These are phyloP conservation scores for Brotula barbata DNA, from an alignment of 2,797 vertebrate genomes.

Conservation along the genomic window DNA sequence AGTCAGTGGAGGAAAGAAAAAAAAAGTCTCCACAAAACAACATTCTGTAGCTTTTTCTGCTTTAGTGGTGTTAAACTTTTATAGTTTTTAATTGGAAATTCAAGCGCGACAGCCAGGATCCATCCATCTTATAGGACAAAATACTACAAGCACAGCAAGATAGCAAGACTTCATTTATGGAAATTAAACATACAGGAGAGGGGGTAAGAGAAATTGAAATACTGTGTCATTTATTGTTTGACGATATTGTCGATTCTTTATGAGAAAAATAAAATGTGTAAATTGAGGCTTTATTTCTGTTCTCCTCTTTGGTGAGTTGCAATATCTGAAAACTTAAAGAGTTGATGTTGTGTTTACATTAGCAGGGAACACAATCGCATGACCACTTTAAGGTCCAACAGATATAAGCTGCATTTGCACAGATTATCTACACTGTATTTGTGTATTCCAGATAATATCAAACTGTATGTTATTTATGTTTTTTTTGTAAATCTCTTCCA, in stretches of 20 bases:
- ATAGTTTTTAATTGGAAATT: not conserved
- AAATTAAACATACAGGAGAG: too few relatives aligned
- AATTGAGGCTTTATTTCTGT: not conserved
- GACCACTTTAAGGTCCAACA: not conserved
- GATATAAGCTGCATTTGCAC: too few relatives aligned
- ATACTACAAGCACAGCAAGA: not conserved
- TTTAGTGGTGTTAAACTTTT: not conserved
- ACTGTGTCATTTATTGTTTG: too few relatives aligned
- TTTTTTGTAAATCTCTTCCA: too few relatives aligned
- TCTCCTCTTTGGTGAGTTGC: not conserved
- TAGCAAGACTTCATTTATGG: not conserved
- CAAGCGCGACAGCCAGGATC: not conserved
- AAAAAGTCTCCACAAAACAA: constrained; percentile 31
- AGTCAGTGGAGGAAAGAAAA: constrained; percentile 51
- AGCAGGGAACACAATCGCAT: not conserved
- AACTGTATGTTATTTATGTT: too few relatives aligned
- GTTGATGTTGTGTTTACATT: constrained; percentile 9
- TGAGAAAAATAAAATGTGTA: not conserved
- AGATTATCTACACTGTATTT: too few relatives aligned
- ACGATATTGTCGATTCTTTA: too few relatives aligned
- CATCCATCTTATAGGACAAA: constrained; percentile 6
- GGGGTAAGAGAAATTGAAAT: too few relatives aligned
- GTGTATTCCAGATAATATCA: too few relatives aligned
- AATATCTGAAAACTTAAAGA: not conserved
- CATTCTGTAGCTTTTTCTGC: constrained; percentile 8